Evolutionary conservation across 2,888 invertebrate species (phyloP).

Genomic region (Camponotus fellah): DNA sequence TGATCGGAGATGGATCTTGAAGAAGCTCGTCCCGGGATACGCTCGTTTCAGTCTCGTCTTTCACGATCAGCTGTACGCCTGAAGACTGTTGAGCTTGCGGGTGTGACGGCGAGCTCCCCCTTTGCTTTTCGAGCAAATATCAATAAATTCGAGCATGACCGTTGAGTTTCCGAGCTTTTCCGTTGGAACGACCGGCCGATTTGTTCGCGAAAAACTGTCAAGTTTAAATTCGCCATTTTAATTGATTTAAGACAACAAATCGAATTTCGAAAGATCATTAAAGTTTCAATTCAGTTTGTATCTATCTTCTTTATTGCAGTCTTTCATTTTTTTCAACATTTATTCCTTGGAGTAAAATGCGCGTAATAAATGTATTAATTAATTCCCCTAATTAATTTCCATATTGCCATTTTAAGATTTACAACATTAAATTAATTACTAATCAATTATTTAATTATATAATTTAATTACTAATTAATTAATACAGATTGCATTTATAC

Average conservation of each 20-base stretch:
- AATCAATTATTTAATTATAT: neutral
- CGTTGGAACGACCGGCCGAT: conserved; percentile 53
- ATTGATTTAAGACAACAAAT: neutral
- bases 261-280: neutral
- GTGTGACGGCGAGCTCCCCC: conserved; percentile 65
- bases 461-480: no score
- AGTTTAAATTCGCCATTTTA: neutral
- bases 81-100: conserved; percentile 71
- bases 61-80: conserved; percentile 75
- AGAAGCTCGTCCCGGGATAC: neutral
- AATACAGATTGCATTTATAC: no score
- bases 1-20: neutral
- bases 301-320: neutral
- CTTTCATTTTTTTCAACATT: neutral
- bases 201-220: conserved; percentile 30
- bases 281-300: neutral
- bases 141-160: conserved; percentile 84
- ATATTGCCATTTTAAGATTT: neutral
- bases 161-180: conserved; percentile 59
- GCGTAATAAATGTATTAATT: neutral
- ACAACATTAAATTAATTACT: neutral
- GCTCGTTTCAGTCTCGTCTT: conserved; percentile 12
- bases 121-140: conserved; percentile 73
- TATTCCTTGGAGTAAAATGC: neutral
- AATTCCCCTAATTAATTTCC: neutral